A percentile compares a stretch with the other conserved stretches of the same genome.
Conservation (phyloP, 2,113 vertebrate genomes). For the Chiloscyllium plagiosum region DNA sequence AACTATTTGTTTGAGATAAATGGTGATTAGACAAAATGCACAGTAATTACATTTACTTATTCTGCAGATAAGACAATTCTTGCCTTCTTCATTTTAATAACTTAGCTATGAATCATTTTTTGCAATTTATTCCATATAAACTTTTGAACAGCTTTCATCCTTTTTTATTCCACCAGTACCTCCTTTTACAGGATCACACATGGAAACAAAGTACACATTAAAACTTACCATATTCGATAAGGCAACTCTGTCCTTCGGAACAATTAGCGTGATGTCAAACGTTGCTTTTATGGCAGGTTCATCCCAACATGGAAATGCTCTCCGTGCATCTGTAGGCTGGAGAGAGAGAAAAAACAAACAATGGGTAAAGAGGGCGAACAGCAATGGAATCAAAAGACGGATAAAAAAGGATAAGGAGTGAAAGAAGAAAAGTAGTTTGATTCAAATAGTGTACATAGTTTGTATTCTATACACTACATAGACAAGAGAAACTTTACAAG, state of each 20-base stretch:
- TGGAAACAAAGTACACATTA: background rate
- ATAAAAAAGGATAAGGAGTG: too few relatives aligned
- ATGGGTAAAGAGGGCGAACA: background rate
- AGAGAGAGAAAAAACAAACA: background rate
- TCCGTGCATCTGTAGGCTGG: constrained; percentile 91
- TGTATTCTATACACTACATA: too few relatives aligned
- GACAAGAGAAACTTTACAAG: too few relatives aligned
- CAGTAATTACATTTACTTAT: background rate
- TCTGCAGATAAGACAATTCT: background rate
- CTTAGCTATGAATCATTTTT: background rate
- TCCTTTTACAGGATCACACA: background rate
- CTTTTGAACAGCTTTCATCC: background rate
- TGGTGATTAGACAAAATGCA: background rate
- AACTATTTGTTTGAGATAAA: background rate
- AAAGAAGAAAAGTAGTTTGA: too few relatives aligned
- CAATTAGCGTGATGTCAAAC: constrained; percentile 89
- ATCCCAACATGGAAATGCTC: constrained; percentile 98
- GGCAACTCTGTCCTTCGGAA: constrained; percentile 94
- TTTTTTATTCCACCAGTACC: background rate
- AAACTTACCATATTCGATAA: constrained; percentile 95
- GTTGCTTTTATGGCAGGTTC: constrained; percentile 97
- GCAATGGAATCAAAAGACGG: too few relatives aligned
- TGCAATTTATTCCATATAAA: background rate
- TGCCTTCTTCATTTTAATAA: background rate
- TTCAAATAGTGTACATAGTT: too few relatives aligned